Percentiles rank a stretch among this genome's conserved stretches.
Conservation (phyloP, 2,888 invertebrate genomes). For the Ophion ellenae region DNA sequence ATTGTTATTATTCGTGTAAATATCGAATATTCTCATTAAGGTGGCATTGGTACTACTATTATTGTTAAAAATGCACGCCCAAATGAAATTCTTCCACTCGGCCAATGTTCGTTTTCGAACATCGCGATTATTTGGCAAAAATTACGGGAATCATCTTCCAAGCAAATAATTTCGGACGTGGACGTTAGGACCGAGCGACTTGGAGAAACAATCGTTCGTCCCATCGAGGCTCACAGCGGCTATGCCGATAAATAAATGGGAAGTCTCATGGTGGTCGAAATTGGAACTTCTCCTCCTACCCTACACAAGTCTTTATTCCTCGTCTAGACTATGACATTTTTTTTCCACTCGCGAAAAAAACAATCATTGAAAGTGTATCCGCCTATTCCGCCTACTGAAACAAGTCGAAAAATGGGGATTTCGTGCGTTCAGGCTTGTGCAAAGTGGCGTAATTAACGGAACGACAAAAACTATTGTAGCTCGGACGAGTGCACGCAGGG, state of each 20-base stretch:
- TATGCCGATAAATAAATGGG: neutral
- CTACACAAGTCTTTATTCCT: conserved; percentile 15
- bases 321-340: conserved; percentile 8
- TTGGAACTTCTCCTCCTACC: conserved; percentile 40
- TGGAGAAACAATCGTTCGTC: neutral
- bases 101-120: no score
- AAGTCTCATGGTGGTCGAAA: conserved; percentile 24
- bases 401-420: conserved; percentile 45
- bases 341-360: conserved; percentile 1
- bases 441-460: conserved; percentile 37
- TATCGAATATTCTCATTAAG: no score
- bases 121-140: no score
- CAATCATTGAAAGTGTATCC: neutral
- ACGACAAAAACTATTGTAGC: neutral
- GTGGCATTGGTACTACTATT: no score
- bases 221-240: neutral
- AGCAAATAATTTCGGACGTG: no score
- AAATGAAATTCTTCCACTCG: no score
- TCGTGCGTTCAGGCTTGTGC: conserved; percentile 62
- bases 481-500: conserved; percentile 25
- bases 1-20: no score
- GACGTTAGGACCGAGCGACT: conserved; percentile 38
- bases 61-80: no score
- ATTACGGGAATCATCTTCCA: no score
- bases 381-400: conserved; percentile 18